Evolutionary conservation across 2,797 vertebrate genomes (phyloP), one percentile per base, ranked within the genome.

Genomic region (Epinephelus coioides): DNA sequence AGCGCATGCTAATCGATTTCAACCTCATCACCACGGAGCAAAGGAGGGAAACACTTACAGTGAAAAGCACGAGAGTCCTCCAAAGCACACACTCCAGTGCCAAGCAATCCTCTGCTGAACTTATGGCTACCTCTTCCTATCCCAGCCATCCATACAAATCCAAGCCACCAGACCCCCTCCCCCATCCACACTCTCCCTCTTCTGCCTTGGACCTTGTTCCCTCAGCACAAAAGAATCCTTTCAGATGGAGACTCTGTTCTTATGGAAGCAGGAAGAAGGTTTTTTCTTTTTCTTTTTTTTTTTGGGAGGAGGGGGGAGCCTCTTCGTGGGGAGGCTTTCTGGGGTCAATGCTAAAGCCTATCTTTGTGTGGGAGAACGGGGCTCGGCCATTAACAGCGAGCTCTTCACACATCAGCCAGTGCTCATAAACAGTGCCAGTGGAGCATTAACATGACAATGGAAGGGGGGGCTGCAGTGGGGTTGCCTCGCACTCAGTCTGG

Each of bases 381-480:
- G 81, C 89, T 80, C 55, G 56, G 85, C 91, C 88, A 92, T 95
- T 94, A 93, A 94, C 94, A 92, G 90, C 87, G 87, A 94, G 91
- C 89, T 91, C 91, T 93, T 95, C 93, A 95, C 93, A 95, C 90
- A 89, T 94, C 83, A 86, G 85, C 90, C 92, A 90, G 86, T 71
- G 89, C 93, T 94, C 89, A 78, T 88, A 92, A 90, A 91, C 92
- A 83, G 84, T 93, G 93, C 93, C 93, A 95, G 89, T 83, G 88
- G 86, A 79, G 83, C 69, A 95, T 96, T 95, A 95, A 90, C 95
- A 96, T 96, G 84, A 96, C 95, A 96, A 96, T 93, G 76, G 76
- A 50, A 79, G 79, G 87, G 79, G 76, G 74, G 38, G 79, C 59
- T 57, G 87, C 57, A 73, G 69, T 74, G 83, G 80, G 81, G 60